phyloP scores from a whole-genome alignment of 2,113 vertebrate genomes.

The Diadophis punctatus region DNA sequence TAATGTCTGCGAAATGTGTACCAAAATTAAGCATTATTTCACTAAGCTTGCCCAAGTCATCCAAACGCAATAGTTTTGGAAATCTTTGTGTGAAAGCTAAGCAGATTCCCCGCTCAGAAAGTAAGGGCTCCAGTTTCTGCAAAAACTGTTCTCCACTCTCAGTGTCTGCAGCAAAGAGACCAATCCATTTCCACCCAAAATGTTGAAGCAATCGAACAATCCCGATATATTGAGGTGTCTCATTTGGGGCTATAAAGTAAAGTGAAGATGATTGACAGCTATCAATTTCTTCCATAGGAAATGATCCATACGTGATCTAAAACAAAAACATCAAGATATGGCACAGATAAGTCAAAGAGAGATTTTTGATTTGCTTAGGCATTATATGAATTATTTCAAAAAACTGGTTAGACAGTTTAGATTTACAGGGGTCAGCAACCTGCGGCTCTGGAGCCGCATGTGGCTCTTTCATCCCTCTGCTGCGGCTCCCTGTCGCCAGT shows the following conservation, averaged over 20 bases:
- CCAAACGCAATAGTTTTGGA: not conserved
- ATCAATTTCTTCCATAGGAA: not conserved
- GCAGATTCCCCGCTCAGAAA: not conserved
- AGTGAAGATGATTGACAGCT: not conserved
- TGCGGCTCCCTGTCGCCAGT: too few relatives aligned
- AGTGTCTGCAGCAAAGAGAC: not conserved
- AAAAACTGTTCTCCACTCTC: not conserved
- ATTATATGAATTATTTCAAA: not conserved
- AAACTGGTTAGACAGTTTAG: not conserved
- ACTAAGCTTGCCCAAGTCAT: too few relatives aligned
- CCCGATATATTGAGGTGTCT: not conserved
- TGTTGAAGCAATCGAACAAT: not conserved
- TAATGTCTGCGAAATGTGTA: not conserved
- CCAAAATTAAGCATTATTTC: not conserved
- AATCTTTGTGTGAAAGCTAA: not conserved
- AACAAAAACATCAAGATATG: not conserved
- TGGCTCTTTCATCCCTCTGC: too few relatives aligned
- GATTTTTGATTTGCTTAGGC: not conserved
- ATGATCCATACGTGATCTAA: not conserved
- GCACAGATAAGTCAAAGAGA: too few relatives aligned
- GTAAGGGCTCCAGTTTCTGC: not conserved
- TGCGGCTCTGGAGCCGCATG: too few relatives aligned
- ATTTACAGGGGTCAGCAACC: too few relatives aligned
- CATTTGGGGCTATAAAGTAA: not conserved
- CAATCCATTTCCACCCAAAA: not conserved